Percentiles rank a stretch among this genome's conserved stretches.
Conservation (phyloP, 2,888 invertebrate species). For the Drosophila cyrtoloma region DNA sequence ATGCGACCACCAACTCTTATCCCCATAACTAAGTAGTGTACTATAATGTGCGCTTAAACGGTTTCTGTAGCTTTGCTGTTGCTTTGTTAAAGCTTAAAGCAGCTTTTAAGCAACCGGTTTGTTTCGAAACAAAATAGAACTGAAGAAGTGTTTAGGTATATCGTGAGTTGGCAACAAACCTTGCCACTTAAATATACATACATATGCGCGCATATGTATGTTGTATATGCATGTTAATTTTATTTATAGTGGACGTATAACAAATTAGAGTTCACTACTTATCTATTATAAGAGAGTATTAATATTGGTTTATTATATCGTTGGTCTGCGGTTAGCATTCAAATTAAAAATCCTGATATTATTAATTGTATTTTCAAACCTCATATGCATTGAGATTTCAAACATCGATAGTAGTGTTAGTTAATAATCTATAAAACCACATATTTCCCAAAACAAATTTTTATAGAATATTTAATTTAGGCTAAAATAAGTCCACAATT, state of each 20-base stretch:
- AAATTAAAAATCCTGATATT: neutral
- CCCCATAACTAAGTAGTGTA: neutral
- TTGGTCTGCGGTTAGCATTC: neutral
- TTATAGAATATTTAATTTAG: neutral
- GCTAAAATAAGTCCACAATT: neutral
- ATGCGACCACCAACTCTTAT: neutral
- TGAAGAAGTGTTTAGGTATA: slow-evolving; percentile 44
- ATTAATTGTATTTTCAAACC: neutral
- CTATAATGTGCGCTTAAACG: slow-evolving; percentile 56
- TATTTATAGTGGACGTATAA: slow-evolving; percentile 20
- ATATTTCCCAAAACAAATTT: neutral
- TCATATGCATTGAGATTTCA: neutral
- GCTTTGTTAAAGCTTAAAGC: slow-evolving; percentile 27
- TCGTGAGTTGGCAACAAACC: slow-evolving; percentile 47
- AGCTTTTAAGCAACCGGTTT: slow-evolving; percentile 65
- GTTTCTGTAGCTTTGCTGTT: slow-evolving; percentile 47
- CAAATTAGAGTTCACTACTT: neutral
- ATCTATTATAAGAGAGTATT: neutral
- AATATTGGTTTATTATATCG: no score
- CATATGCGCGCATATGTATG: slow-evolving; percentile 8
- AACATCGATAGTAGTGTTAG: neutral
- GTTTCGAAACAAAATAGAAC: slow-evolving; percentile 68
- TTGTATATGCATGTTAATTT: slow-evolving; percentile 25
- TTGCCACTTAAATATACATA: slow-evolving; percentile 22
- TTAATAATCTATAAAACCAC: neutral